phyloP scores from a whole-genome alignment of 2,113 vertebrate genomes.

The Phocoena sinus region DNA sequence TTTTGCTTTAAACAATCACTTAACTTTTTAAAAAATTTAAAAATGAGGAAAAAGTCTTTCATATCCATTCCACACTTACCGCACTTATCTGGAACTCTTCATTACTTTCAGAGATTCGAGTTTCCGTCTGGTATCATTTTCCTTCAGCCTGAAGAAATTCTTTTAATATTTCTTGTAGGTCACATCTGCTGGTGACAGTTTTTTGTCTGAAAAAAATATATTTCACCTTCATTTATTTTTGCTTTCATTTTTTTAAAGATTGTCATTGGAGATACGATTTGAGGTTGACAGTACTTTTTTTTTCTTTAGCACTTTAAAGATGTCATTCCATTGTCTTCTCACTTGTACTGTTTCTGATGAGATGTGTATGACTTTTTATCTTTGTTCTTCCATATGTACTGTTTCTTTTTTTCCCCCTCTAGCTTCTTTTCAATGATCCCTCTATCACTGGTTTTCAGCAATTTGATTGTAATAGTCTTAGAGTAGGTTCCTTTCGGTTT shows the following conservation, averaged over 20 bases:
- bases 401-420: neutral
- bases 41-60: neutral
- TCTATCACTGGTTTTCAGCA: conserved; percentile 23
- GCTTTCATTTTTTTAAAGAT: neutral
- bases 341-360: neutral
- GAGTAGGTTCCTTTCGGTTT: conserved; percentile 12
- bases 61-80: neutral
- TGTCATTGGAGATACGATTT: conserved; percentile 21
- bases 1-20: conserved; percentile 27
- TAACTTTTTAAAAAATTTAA: neutral
- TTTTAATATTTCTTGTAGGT: conserved; percentile 44
- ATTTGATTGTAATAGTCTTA: neutral
- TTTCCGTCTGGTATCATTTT: neutral
- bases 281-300: neutral
- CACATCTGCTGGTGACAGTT: neutral
- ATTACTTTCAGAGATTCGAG: conserved; percentile 4
- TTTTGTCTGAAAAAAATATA: conserved; percentile 20
- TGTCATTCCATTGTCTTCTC: neutral
- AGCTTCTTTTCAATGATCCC: neutral
- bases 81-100: neutral
- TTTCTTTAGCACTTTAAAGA: conserved; percentile 29
- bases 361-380: neutral
- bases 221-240: conserved; percentile 28
- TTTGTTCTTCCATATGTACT: conserved; percentile 16
- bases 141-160: neutral